A percentile compares a stretch with the other conserved stretches of the same genome.
Conservation (phyloP, 1,140 invertebrate genomes). For the Drosophila paulistorum region DNA sequence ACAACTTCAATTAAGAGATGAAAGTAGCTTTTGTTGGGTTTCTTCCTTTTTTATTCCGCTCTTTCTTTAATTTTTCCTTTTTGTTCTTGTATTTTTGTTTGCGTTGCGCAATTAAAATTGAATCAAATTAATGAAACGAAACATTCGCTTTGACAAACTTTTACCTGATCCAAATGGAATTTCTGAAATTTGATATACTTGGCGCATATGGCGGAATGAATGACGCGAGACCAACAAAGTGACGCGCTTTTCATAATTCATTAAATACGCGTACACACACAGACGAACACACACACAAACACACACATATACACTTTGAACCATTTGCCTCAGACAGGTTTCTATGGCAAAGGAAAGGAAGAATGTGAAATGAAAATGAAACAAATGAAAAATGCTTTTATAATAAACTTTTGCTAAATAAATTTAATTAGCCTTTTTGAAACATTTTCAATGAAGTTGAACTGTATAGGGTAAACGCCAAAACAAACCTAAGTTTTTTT, state of each 20-base stretch:
- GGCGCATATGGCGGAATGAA: not conserved
- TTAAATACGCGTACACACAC: not conserved
- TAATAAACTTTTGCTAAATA: not conserved
- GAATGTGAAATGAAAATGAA: slow-evolving; percentile 4
- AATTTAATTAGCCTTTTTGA: not conserved
- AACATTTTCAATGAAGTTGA: too few species aligned
- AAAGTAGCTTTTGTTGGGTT: slow-evolving; percentile 33
- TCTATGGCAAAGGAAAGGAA: slow-evolving; percentile 1
- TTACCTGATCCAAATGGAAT: slow-evolving; percentile 6
- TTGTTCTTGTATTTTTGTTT: slow-evolving; percentile 5
- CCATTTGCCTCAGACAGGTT: not conserved
- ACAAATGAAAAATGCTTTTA: not conserved
- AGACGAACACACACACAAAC: not conserved
- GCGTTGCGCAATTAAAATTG: slow-evolving; percentile 68
- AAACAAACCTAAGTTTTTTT: not conserved
- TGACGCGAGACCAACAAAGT: not conserved
- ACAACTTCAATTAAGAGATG: slow-evolving; percentile 38
- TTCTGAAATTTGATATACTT: slow-evolving; percentile 10
- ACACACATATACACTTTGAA: not conserved
- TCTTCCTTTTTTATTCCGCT: not conserved
- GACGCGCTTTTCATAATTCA: slow-evolving; percentile 2
- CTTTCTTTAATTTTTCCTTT: too few species aligned
- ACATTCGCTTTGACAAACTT: slow-evolving; percentile 8
- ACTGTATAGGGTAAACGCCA: not conserved
- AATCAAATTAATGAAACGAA: slow-evolving; percentile 70